Conservation (phyloP, 1,140 invertebrate genomes). For the Scaptomyza graminum region DNA sequence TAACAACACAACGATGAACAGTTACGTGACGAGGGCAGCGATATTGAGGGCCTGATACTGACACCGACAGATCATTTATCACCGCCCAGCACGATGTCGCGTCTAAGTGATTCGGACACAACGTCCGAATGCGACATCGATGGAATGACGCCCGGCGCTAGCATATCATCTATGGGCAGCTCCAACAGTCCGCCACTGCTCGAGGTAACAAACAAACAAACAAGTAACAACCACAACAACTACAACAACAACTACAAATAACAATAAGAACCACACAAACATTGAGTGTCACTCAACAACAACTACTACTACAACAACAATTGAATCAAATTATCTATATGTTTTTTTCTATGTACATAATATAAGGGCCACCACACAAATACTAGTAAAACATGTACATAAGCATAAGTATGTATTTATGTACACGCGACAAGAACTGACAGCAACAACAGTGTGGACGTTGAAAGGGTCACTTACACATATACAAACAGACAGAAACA, state of each 20-base stretch:
- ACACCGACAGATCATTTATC: slow-evolving; percentile 95
- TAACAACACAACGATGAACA: slow-evolving; percentile 56
- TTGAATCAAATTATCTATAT: slow-evolving; percentile 48
- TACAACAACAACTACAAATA: slow-evolving; percentile 28
- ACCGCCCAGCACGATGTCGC: slow-evolving; percentile 93
- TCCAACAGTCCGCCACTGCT: slow-evolving; percentile 90
- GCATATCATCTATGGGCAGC: slow-evolving; percentile 94
- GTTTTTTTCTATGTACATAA: slow-evolving; percentile 53
- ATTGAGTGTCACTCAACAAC: slow-evolving; percentile 16
- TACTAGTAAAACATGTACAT: neutral
- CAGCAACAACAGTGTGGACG: slow-evolving; percentile 42
- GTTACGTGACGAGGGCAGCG: slow-evolving; percentile 82
- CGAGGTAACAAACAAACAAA: slow-evolving; percentile 82
- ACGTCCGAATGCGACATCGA: slow-evolving; percentile 95
- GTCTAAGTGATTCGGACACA: slow-evolving; percentile 95
- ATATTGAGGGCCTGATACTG: slow-evolving; percentile 85
- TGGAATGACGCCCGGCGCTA: slow-evolving; percentile 88
- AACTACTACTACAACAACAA: slow-evolving; percentile 24
- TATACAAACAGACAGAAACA: slow-evolving; percentile 22
- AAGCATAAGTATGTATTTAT: neutral
- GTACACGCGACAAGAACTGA: slow-evolving; percentile 42
- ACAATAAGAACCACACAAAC: slow-evolving; percentile 11
- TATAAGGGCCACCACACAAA: neutral
- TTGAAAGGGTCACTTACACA: slow-evolving; percentile 30
- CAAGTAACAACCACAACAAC: slow-evolving; percentile 19